These are phyloP conservation scores for Scaptomyza flava DNA, from an alignment of 2,888 invertebrate species.

Conservation along the genomic window DNA sequence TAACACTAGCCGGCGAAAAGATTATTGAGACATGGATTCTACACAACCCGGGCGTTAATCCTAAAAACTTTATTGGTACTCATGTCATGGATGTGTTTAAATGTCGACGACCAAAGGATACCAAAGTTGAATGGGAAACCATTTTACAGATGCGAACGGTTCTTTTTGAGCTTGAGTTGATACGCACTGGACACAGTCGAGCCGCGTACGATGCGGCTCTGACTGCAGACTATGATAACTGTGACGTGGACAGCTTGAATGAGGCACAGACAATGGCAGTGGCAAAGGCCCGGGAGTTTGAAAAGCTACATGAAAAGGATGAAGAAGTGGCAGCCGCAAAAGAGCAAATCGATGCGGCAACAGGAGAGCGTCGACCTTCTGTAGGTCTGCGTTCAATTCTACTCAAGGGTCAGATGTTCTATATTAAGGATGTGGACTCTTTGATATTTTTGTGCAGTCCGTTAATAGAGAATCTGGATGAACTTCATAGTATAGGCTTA, in stretches of 20 bases:
- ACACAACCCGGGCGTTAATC: slow-evolving; percentile 83
- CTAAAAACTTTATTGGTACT: slow-evolving; percentile 87
- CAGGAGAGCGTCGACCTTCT: slow-evolving; percentile 46
- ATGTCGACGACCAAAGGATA: slow-evolving; percentile 91
- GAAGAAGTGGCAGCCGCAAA: slow-evolving; percentile 43
- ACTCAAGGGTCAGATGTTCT: slow-evolving; percentile 94
- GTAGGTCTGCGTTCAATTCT: slow-evolving; percentile 86
- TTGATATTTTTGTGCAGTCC: slow-evolving; percentile 95
- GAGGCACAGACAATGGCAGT: slow-evolving; percentile 72
- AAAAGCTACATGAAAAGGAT: slow-evolving; percentile 42
- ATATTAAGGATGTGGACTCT: slow-evolving; percentile 91
- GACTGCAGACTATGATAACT: slow-evolving; percentile 75
- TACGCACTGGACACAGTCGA: slow-evolving; percentile 86
- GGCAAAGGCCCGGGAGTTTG: slow-evolving; percentile 56
- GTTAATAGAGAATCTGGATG: slow-evolving; percentile 93
- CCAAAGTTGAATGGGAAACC: slow-evolving; percentile 93
- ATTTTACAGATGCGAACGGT: slow-evolving; percentile 90
- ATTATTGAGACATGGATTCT: slow-evolving; percentile 90
- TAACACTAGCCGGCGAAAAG: slow-evolving; percentile 92
- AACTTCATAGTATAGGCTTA: slow-evolving; percentile 91
- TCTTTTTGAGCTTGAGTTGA: slow-evolving; percentile 92
- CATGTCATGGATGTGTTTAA: slow-evolving; percentile 90
- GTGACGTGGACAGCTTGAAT: slow-evolving; percentile 63
- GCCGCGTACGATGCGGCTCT: slow-evolving; percentile 74
- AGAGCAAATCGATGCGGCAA: slow-evolving; percentile 69